Evolutionary conservation across 1,140 invertebrate species (phyloP).

Genomic region (Melitaea cinxia): DNA sequence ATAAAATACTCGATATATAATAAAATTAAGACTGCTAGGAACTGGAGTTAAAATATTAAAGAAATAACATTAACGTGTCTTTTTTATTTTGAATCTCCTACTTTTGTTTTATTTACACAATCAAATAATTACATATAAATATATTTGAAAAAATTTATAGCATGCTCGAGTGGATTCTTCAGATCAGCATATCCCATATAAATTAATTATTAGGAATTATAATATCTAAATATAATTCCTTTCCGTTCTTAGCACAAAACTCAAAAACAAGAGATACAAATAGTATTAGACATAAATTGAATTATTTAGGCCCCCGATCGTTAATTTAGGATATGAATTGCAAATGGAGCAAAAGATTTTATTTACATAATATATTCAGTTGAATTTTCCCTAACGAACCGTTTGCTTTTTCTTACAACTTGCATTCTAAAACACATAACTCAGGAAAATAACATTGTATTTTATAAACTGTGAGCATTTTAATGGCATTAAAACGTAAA

Average conservation of each 20-base stretch:
- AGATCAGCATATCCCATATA: too few species aligned
- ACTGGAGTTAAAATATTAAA: too few species aligned
- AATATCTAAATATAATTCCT: background rate
- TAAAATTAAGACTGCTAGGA: too few species aligned
- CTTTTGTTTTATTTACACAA: too few species aligned
- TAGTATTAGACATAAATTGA: constrained; percentile 44
- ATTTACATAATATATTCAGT: constrained; percentile 69
- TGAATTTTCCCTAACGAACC: constrained; percentile 72
- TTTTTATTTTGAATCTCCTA: too few species aligned
- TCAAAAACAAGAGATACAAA: constrained; percentile 6
- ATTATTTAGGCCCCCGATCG: constrained; percentile 50
- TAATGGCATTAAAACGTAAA: too few species aligned
- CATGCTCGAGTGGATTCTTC: too few species aligned
- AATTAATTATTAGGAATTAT: too few species aligned
- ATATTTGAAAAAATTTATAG: too few species aligned
- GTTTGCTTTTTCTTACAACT: constrained; percentile 67
- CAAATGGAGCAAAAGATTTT: constrained; percentile 70
- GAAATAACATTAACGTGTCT: too few species aligned
- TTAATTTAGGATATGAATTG: constrained; percentile 68
- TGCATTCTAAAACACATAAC: constrained; percentile 34
- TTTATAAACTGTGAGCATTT: background rate
- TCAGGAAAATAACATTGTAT: background rate
- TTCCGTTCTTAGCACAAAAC: background rate
- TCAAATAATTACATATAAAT: too few species aligned
- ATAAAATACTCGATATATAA: too few species aligned